A percentile compares a stretch with the other conserved stretches of the same genome.
Conservation (phyloP, 2,797 vertebrate species). For the Fratercula arctica region DNA sequence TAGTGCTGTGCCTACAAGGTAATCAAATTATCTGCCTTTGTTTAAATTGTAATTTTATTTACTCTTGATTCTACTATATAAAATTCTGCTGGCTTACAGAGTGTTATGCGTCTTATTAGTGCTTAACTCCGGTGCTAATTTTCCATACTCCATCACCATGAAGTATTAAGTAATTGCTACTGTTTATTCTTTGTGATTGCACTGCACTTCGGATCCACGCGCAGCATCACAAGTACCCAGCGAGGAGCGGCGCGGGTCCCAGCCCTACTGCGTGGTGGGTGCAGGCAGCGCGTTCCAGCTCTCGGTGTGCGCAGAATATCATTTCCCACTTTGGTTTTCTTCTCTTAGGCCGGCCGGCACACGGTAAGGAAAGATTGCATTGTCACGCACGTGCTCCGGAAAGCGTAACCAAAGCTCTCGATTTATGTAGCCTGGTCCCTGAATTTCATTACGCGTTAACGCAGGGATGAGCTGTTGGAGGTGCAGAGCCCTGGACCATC, state of each 20-base stretch:
- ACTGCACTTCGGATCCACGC: fast-evolving
- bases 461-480: fast-evolving
- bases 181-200: slow-evolving; percentile 27
- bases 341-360: too few relatives aligned
- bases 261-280: neutral
- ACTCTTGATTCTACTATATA: slow-evolving; percentile 56
- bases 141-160: slow-evolving; percentile 16
- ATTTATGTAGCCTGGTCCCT: fast-evolving
- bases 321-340: neutral
- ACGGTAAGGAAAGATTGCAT: neutral
- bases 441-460: fast-evolving
- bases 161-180: slow-evolving; percentile 23
- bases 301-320: fast-evolving
- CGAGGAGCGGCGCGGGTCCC: fast-evolving
- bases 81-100: neutral
- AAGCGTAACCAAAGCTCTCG: neutral
- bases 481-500: neutral
- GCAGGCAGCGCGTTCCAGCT: neutral
- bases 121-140: slow-evolving; percentile 23
- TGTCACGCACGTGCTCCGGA: fast-evolving
- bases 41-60: slow-evolving; percentile 77
- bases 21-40: slow-evolving; percentile 76
- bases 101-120: neutral
- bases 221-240: neutral
- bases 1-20: slow-evolving; percentile 67